phyloP scores from a whole-genome alignment of 1,140 invertebrate species.

The Bacillus rossius region DNA sequence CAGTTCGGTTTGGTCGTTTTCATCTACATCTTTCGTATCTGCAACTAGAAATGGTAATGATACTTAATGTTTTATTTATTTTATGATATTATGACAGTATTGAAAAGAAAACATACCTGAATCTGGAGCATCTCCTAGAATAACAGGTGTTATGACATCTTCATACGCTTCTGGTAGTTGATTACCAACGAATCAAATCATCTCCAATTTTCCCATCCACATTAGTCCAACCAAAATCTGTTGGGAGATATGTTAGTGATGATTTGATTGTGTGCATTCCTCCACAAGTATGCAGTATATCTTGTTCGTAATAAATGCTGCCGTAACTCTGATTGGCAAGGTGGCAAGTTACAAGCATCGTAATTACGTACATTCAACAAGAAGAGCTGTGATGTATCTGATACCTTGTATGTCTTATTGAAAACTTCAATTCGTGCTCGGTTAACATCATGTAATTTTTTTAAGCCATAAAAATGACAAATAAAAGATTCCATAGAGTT shows the following conservation, averaged over 20 bases:
- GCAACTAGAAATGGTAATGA: too few species aligned
- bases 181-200: constrained; percentile 29
- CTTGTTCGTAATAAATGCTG: constrained; percentile 31
- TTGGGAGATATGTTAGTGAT: neutral
- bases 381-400: constrained; percentile 3
- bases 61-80: too few species aligned
- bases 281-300: constrained; percentile 18
- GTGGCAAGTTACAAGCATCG: constrained; percentile 15
- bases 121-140: neutral
- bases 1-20: too few species aligned
- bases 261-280: constrained; percentile 22
- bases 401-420: constrained; percentile 13
- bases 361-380: constrained; percentile 30
- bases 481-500: constrained; percentile 28
- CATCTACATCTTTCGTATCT: too few species aligned
- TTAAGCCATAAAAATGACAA: constrained; percentile 18
- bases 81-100: too few species aligned
- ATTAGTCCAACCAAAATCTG: constrained; percentile 26
- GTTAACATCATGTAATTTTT: constrained; percentile 17
- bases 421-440: constrained; percentile 19
- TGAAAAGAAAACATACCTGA: neutral
- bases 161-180: constrained; percentile 31
- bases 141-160: constrained; percentile 14
- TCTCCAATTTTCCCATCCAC: constrained; percentile 26
- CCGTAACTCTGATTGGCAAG: constrained; percentile 29